Conservation (phyloP, 2,888 invertebrate genomes). For the Pollenia labialis region DNA sequence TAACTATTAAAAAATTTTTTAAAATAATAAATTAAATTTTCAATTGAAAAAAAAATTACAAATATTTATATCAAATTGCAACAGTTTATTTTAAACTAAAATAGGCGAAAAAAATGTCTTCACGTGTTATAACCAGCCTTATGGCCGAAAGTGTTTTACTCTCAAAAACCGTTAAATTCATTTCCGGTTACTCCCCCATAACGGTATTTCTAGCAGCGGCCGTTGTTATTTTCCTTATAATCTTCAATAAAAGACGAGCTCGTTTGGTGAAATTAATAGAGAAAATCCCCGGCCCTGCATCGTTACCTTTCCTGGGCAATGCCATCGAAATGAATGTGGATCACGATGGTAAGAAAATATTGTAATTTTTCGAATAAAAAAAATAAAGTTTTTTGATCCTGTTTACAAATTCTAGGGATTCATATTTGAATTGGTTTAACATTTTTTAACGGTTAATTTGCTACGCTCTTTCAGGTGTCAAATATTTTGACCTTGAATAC, state of each 20-base stretch:
- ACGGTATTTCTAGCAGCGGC: slow-evolving; percentile 80
- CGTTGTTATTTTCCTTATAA: slow-evolving; percentile 78
- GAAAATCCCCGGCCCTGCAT: slow-evolving; percentile 86
- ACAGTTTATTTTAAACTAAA: neutral
- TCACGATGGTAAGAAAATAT: slow-evolving; percentile 85
- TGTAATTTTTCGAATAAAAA: neutral
- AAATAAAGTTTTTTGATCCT: slow-evolving; percentile 49
- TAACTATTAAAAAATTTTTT: neutral
- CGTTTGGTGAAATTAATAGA: slow-evolving; percentile 85
- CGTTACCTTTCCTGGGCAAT: slow-evolving; percentile 87
- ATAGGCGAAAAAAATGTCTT: slow-evolving; percentile 77
- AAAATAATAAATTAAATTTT: slow-evolving; percentile 22
- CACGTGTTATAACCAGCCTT: slow-evolving; percentile 79
- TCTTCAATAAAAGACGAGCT: slow-evolving; percentile 82
- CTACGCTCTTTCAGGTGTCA: slow-evolving; percentile 39
- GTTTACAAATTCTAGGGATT: neutral
- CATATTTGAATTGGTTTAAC: neutral
- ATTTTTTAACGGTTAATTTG: slow-evolving; percentile 32
- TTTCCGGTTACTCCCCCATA: slow-evolving; percentile 82
- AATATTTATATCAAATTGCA: neutral
- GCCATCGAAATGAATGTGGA: slow-evolving; percentile 86
- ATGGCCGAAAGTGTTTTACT: slow-evolving; percentile 82
- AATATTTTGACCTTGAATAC: slow-evolving; percentile 65
- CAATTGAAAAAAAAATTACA: slow-evolving; percentile 2
- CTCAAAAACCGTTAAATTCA: slow-evolving; percentile 78